These are phyloP conservation scores for Melanostoma scalare DNA, from an alignment of 2,888 invertebrate species.

Conservation along the genomic window DNA sequence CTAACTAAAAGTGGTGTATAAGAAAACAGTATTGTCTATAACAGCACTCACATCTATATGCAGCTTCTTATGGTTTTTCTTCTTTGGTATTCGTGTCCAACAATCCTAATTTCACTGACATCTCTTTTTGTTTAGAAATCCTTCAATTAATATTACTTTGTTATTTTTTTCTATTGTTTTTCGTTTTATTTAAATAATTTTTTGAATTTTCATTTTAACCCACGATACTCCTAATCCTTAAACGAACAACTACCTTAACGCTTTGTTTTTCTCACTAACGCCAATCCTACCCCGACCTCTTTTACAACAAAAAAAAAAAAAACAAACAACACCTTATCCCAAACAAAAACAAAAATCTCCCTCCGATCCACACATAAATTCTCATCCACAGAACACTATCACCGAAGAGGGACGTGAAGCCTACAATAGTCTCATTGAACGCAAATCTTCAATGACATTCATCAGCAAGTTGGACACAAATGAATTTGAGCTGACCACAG, in stretches of 20 bases:
- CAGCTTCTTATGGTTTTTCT: constrained; percentile 35
- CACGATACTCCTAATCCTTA: constrained; percentile 75
- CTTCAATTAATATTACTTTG: constrained; percentile 74
- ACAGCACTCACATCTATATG: constrained; percentile 23
- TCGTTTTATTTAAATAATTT: constrained; percentile 76
- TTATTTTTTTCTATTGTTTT: constrained; percentile 74
- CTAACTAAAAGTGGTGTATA: neutral
- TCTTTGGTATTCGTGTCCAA: constrained; percentile 45
- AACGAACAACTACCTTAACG: constrained; percentile 67
- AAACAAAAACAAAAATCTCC: constrained; percentile 63
- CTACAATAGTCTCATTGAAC: constrained; percentile 95
- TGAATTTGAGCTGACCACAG: constrained; percentile 78
- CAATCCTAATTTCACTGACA: constrained; percentile 10
- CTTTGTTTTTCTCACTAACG: constrained; percentile 74
- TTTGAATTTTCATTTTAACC: constrained; percentile 74
- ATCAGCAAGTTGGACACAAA: constrained; percentile 79
- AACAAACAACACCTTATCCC: constrained; percentile 2
- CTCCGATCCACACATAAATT: constrained; percentile 67
- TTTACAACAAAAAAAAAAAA: constrained; percentile 35
- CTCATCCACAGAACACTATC: constrained; percentile 87
- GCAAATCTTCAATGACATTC: constrained; percentile 82
- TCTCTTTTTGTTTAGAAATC: constrained; percentile 37
- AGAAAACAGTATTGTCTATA: neutral
- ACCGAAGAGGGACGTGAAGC: constrained; percentile 95
- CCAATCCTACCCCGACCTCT: constrained; percentile 55